These are phyloP conservation scores for Triplophysa rosa DNA, from an alignment of 2,113 vertebrate species.

Conservation along the genomic window DNA sequence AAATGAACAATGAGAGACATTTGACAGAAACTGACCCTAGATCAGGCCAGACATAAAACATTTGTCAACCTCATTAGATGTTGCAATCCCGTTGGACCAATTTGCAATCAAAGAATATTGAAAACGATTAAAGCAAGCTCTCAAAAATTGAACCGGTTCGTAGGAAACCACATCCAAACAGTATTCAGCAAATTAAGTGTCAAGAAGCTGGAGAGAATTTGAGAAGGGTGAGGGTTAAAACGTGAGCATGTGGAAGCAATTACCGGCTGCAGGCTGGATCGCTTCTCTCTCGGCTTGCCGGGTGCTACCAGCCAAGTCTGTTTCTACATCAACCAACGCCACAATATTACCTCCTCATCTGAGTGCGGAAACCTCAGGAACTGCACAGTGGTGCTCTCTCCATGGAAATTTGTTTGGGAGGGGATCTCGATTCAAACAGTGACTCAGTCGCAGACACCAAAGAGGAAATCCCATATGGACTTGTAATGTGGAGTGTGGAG, in stretches of 20 bases:
- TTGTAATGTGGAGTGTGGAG: conserved; percentile 59
- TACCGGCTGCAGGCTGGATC: conserved; percentile 60
- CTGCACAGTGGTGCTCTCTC: conserved; percentile 31
- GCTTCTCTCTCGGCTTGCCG: conserved; percentile 59
- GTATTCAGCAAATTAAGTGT: conserved; percentile 34
- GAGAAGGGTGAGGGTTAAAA: conserved; percentile 49
- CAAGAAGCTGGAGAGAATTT: conserved; percentile 36
- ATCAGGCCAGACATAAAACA: conserved; percentile 30
- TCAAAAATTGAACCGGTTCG: not conserved
- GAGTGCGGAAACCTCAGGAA: conserved; percentile 39
- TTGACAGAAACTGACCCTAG: conserved; percentile 34
- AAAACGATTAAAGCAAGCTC: conserved; percentile 4
- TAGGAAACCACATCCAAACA: conserved; percentile 8
- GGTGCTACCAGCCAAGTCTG: conserved; percentile 46
- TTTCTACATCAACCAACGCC: conserved; percentile 42
- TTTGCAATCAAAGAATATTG: not conserved
- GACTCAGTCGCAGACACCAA: conserved; percentile 34
- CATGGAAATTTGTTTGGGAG: conserved; percentile 17
- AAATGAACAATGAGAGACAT: conserved; percentile 19
- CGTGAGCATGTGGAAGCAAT: conserved; percentile 73
- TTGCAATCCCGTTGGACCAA: not conserved
- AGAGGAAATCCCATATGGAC: conserved; percentile 36
- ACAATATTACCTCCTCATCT: conserved; percentile 32
- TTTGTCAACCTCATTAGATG: conserved; percentile 28
- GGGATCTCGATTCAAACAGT: conserved; percentile 32